Base-by-base conservation (phyloP, 2,888 invertebrate species). In the Nyleta sp. region DNA sequence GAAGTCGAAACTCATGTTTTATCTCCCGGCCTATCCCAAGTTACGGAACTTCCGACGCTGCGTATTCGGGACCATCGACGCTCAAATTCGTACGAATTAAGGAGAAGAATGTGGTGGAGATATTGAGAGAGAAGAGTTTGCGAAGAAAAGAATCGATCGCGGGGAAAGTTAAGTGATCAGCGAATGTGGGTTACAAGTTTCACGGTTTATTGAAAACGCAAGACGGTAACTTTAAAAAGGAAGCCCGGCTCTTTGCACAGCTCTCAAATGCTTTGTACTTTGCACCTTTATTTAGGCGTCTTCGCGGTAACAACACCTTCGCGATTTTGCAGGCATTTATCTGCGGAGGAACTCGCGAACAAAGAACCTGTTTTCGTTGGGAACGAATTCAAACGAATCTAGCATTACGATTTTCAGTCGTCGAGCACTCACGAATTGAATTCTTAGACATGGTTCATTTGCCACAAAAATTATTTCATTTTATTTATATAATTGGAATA, bases 151-250 rank as follows among this genome's bases (percentile, higher is more conserved):
- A 55, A 46, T n/a, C 44, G 22, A 55, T 50, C 8, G 44, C 15
- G 24, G 35, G 46, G 40, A 75, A 74, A 79, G 76, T 73, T 64
- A 52, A 72, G 70, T 60, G 78, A 78, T 62, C 71, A 67, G 73
- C 71, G 67, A 83, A 84, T 85, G 82, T 84, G 83, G 84, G 82
- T 82, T 83, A 82, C 33, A 8, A 33, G 85, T 85, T 86, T 83
- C 75, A 82, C 81, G 85, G 85, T 87, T 89, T 87, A 88, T 89
- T 87, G 86, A 88, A 87, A 87, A 86, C 82, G 84, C 80, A 78
- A 77, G 76, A 78, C 28, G 62, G 46, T 52, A 65, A 65, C 50
- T 55, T 67, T 74, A 83, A 81, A 48, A 48, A 82, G 40, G 48
- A 55, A 55, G 50, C 4, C 28, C 38, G 48, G 40, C 53, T 59